Evolutionary conservation across 2,113 vertebrate species (phyloP), one percentile per base, ranked within the genome.

Genomic region (Paralichthys olivaceus): DNA sequence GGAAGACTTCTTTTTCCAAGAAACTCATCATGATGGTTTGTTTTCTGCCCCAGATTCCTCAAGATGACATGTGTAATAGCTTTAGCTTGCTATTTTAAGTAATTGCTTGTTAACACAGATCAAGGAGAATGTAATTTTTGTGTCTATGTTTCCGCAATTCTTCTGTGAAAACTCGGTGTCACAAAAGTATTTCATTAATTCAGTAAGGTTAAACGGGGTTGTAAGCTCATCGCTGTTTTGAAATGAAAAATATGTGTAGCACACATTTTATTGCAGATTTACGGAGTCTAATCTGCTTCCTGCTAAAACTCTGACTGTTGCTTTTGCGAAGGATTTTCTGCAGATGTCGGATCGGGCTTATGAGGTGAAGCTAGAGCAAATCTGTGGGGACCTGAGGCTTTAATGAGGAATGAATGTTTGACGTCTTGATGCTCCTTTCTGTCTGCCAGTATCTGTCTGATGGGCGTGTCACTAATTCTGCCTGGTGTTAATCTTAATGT

Each of bases 331-430:
- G 34, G 55, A 73, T 73, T 67, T 75, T 47, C 25, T 26, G 25
- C 22, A 17, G 45, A 72, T 55, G 51, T 67, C 40, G 22, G n/a
- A 67, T 67, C 47, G 28, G 23, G 22, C 23, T 58, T 53, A 60
- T 51, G 57, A 71, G 57, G 47, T 45, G 64, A 57, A 29, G 4
- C 37, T 22, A 17, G 22, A 17, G 37, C 12, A 67, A 69, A 19
- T 53, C 56, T 54, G 4, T 14, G 15, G 67, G 23, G 57, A 64
- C 63, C 47, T 53, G 58, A 69, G 12, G 72, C 47, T 78, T 79
- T 40, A 40, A 40, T 1, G 12, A 12, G 37, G 37, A 13, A 17
- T 14, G 7, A n/a, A 37, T 77, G 55, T 74, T 61, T 70, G 54
- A 55, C 56, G 0, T 73, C 56, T 67, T 51, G 51, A 5, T 63